These are phyloP conservation scores for Pristionchus mayeri DNA, from an alignment of 2,888 invertebrate species.

Conservation along the genomic window DNA sequence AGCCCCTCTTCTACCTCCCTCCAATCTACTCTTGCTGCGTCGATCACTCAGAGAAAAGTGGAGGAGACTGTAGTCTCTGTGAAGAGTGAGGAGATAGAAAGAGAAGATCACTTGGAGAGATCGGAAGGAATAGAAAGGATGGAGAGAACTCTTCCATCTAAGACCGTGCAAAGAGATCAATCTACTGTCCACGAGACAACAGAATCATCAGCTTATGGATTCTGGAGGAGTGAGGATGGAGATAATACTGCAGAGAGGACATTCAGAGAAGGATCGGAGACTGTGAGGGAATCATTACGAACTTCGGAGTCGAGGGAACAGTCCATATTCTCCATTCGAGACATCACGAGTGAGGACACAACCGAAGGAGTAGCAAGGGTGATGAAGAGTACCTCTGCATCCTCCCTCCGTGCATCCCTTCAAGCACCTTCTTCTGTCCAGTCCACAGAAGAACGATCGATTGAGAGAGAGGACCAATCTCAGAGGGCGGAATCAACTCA, in stretches of 20 bases:
- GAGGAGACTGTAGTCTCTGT: too few species aligned
- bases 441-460: neutral
- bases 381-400: neutral
- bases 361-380: neutral
- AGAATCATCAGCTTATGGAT: slow-evolving; percentile 54
- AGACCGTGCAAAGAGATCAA: neutral
- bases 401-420: neutral
- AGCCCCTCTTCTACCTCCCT: neutral
- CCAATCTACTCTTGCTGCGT: too few species aligned
- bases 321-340: neutral
- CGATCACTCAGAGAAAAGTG: too few species aligned
- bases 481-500: neutral
- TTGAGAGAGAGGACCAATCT: neutral
- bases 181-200: neutral
- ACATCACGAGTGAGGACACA: neutral
- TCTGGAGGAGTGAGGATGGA: slow-evolving; percentile 53
- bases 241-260: slow-evolving; percentile 51
- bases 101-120: too few species aligned
- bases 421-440: neutral
- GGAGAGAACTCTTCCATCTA: too few species aligned
- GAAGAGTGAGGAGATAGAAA: too few species aligned
- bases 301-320: neutral
- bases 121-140: too few species aligned
- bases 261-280: slow-evolving; percentile 2
- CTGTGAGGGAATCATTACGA: neutral